Evolutionary conservation across 2,797 vertebrate genomes (phyloP).

Genomic region (Anableps anableps): DNA sequence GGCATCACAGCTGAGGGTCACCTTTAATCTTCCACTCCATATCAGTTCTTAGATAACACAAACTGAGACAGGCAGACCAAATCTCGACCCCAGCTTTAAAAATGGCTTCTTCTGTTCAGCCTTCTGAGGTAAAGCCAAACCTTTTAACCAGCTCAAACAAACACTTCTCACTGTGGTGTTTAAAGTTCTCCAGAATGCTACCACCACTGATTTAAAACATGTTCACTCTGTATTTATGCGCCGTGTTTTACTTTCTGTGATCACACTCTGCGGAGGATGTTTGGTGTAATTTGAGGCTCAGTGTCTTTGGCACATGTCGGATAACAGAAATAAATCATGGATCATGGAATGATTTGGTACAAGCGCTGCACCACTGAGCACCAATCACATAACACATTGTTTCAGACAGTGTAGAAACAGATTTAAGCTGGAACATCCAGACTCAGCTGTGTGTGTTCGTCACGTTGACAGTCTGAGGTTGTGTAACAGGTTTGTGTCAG

Average conservation of each 20-base stretch:
- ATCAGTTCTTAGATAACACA: neutral
- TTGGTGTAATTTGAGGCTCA: neutral
- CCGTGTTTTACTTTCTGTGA: neutral
- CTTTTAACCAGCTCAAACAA: neutral
- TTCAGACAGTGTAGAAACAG: neutral
- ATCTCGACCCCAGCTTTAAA: neutral
- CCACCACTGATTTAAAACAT: neutral
- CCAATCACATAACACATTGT: neutral
- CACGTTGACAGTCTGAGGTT: slow-evolving; percentile 60
- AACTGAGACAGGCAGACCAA: neutral
- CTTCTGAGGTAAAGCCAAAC: neutral
- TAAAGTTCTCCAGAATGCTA: neutral
- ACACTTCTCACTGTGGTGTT: neutral
- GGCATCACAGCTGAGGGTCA: neutral
- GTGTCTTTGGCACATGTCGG: neutral
- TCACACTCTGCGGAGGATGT: neutral
- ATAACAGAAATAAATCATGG: neutral
- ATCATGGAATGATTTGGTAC: neutral
- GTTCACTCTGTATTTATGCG: neutral
- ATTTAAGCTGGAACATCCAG: neutral
- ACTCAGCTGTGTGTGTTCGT: slow-evolving; percentile 8
- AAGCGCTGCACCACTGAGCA: neutral
- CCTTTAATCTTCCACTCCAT: neutral
- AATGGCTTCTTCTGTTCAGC: neutral
- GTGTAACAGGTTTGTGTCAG: slow-evolving; percentile 49